A percentile compares a stretch with the other conserved stretches of the same genome.
Evolutionary conservation across 2,797 vertebrate species (phyloP).

Genomic region (Takifugu rubripes): DNA sequence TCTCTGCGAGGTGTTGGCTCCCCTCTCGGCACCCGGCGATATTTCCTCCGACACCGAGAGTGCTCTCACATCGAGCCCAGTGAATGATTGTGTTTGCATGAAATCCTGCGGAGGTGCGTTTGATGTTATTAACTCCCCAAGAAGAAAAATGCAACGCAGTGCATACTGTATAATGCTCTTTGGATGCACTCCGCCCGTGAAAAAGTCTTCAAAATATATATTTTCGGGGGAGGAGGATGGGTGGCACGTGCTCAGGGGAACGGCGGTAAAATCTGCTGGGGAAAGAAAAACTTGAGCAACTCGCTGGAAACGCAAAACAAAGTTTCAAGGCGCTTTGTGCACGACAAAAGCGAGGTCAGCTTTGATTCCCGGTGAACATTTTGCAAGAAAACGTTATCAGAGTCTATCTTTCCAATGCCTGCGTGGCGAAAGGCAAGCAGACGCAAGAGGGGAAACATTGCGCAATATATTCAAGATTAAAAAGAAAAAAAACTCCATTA

Average conservation of each 20-base stretch:
- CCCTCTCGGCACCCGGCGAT: conserved; percentile 10
- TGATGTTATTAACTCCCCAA: conserved; percentile 9
- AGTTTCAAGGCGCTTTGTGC: neutral
- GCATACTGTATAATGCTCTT: conserved; percentile 10
- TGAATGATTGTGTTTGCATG: conserved; percentile 30
- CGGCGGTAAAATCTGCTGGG: neutral
- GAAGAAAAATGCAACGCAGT: conserved; percentile 15
- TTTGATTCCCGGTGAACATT: neutral
- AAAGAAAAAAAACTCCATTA: no score
- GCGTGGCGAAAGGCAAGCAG: no score
- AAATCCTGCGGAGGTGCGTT: conserved; percentile 20
- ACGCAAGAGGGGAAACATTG: neutral
- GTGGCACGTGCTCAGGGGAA: neutral
- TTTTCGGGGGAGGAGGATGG: neutral
- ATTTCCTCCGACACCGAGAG: conserved; percentile 13
- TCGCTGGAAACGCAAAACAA: no score
- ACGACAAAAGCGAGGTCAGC: neutral
- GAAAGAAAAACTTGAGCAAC: no score
- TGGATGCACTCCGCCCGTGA: conserved; percentile 9
- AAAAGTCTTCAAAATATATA: conserved; percentile 6
- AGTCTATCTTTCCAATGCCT: neutral
- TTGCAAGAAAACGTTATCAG: neutral
- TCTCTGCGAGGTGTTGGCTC: conserved; percentile 34
- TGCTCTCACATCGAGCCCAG: conserved; percentile 18
- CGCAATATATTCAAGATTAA: neutral